Conservation (phyloP, 2,113 vertebrate species). For the Montifringilla adamsi region DNA sequence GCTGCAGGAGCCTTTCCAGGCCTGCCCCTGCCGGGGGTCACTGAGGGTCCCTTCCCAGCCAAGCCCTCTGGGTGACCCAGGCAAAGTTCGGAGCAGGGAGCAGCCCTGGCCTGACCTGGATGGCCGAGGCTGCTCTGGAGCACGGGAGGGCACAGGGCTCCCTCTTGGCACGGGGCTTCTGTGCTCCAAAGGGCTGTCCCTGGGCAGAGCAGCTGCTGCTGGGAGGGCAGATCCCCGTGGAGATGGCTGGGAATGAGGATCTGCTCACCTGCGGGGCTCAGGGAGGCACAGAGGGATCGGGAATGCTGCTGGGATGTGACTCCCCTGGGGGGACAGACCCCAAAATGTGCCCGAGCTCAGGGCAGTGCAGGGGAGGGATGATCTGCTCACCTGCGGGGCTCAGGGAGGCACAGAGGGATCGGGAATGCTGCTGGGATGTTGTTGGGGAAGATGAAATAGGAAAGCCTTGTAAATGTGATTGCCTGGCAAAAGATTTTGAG, state of each 20-base stretch:
- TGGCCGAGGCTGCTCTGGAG: too few relatives aligned
- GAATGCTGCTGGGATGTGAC: too few relatives aligned
- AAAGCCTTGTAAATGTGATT: too few relatives aligned
- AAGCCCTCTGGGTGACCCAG: slow-evolving; percentile 28
- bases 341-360: background rate
- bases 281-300: background rate
- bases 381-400: too few relatives aligned
- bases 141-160: background rate
- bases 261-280: background rate
- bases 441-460: too few relatives aligned
- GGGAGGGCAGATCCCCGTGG: background rate
- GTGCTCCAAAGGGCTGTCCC: background rate
- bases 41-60: background rate
- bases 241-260: background rate
- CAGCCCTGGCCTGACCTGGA: slow-evolving; percentile 22
- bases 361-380: background rate
- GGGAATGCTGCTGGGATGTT: too few relatives aligned
- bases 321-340: too few relatives aligned
- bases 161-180: background rate
- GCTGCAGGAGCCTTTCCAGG: too few relatives aligned
- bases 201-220: background rate
- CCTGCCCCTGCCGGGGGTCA: too few relatives aligned
- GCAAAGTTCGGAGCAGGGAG: slow-evolving; percentile 48
- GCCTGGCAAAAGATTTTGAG: too few relatives aligned
- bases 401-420: too few relatives aligned